These are phyloP conservation scores for Zaprionus tsacasi DNA, from an alignment of 1,140 invertebrate species.

Conservation along the genomic window DNA sequence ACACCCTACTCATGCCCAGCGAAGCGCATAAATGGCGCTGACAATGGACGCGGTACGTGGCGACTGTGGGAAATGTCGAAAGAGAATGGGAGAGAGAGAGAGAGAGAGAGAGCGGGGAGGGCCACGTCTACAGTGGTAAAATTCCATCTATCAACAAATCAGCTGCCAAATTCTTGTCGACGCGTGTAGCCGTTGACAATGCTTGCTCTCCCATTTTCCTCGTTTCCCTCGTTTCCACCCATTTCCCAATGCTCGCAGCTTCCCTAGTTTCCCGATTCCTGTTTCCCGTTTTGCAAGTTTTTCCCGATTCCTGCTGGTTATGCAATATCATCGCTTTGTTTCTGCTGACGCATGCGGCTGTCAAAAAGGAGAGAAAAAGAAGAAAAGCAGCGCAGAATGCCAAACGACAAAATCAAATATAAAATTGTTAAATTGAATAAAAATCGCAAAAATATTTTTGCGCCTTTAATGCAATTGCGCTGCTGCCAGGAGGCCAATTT, in stretches of 20 bases:
- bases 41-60: conserved; percentile 55
- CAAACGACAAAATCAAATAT: conserved; percentile 71
- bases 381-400: conserved; percentile 24
- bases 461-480: conserved; percentile 74
- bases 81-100: not conserved
- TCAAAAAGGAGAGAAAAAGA: conserved; percentile 10
- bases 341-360: conserved; percentile 56
- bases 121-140: conserved; percentile 38
- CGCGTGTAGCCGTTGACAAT: conserved; percentile 77
- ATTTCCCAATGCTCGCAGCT: not conserved
- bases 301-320: conserved; percentile 41
- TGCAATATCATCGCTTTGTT: conserved; percentile 43
- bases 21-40: conserved; percentile 77
- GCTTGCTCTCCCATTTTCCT: conserved; percentile 27
- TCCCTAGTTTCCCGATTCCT: not conserved
- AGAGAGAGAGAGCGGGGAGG: not conserved
- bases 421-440: conserved; percentile 82
- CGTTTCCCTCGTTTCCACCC: not conserved
- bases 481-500: conserved; percentile 51
- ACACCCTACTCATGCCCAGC: conserved; percentile 46
- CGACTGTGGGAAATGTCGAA: conserved; percentile 1
- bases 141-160: conserved; percentile 80
- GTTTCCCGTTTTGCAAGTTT: not conserved
- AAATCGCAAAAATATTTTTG: conserved; percentile 76
- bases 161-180: conserved; percentile 79